phyloP scores from a whole-genome alignment of 2,888 invertebrate genomes.

The Drosophila rubida region DNA sequence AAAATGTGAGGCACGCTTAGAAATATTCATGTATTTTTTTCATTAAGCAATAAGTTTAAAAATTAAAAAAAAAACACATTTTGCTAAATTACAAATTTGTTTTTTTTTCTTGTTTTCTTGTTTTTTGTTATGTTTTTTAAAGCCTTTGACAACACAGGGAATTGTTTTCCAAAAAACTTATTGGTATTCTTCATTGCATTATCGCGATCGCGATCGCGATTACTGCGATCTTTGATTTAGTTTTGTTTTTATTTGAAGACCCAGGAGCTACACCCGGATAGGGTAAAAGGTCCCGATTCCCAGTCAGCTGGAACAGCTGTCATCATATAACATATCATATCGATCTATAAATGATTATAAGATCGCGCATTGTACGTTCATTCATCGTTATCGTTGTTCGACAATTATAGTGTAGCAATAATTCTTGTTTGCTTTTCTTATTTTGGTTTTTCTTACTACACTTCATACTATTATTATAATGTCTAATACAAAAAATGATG shows the following conservation, averaged over 20 bases:
- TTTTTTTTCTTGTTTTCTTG: neutral
- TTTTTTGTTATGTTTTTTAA: constrained; percentile 40
- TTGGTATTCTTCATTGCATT: constrained; percentile 13
- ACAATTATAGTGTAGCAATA: constrained; percentile 12
- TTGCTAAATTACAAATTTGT: constrained; percentile 38
- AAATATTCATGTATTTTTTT: constrained; percentile 31
- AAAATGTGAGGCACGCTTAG: constrained; percentile 60
- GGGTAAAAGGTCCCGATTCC: constrained; percentile 2
- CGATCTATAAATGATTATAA: constrained; percentile 17
- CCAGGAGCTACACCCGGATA: neutral
- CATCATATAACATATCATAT: constrained; percentile 6
- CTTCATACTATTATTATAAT: constrained; percentile 14
- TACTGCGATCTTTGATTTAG: constrained; percentile 13
- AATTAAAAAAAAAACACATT: constrained; percentile 19
- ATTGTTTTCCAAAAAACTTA: constrained; percentile 45
- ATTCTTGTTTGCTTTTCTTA: neutral
- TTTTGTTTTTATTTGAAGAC: constrained; percentile 2
- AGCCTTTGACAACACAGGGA: constrained; percentile 74
- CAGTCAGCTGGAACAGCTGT: constrained; percentile 16
- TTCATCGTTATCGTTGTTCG: constrained; percentile 42
- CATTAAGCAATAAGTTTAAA: constrained; percentile 28
- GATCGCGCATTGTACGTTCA: constrained; percentile 34
- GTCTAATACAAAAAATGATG: constrained; percentile 40
- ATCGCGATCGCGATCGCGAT: no score
- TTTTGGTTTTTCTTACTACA: constrained; percentile 5